Percentiles rank a stretch among this genome's conserved stretches.
These are phyloP conservation scores for Calosoma granatense DNA, from an alignment of 1,140 invertebrate genomes.

Conservation along the genomic window DNA sequence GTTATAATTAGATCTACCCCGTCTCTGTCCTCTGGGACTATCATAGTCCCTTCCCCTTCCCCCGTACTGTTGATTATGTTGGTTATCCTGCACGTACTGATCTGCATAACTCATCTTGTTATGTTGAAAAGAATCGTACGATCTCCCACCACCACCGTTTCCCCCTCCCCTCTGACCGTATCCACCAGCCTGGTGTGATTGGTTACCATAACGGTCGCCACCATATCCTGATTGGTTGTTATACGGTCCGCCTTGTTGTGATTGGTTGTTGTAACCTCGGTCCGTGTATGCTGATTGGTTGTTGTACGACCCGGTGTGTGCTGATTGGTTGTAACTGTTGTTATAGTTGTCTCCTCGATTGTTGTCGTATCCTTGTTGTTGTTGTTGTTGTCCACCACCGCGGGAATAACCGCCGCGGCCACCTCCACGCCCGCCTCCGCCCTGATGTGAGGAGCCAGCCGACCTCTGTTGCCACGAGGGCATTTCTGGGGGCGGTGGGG, in stretches of 20 bases:
- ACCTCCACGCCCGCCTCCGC: constrained; percentile 20
- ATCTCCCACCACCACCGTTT: constrained; percentile 26
- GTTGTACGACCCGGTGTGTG: constrained; percentile 1
- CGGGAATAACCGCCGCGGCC: constrained; percentile 15
- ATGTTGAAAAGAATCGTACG: constrained; percentile 31
- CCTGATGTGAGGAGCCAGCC: constrained; percentile 23
- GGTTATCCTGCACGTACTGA: constrained; percentile 32
- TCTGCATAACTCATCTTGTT: constrained; percentile 29
- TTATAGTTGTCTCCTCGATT: constrained; percentile 19
- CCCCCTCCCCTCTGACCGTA: constrained; percentile 12
- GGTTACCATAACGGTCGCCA: constrained; percentile 21
- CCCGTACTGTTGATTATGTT: constrained; percentile 28
- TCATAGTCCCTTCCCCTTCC: constrained; percentile 30
- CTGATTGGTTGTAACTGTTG: constrained; percentile 14
- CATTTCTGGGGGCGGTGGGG: constrained; percentile 91
- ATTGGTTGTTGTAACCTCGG: constrained; percentile 13
- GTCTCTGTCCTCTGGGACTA: constrained; percentile 25
- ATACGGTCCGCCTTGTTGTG: background rate
- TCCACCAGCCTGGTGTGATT: too few relatives aligned
- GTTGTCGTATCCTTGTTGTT: constrained; percentile 16
- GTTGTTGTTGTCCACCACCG: constrained; percentile 13
- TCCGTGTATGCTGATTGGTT: constrained; percentile 15
- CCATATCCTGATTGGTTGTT: constrained; percentile 9
- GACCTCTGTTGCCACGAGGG: constrained; percentile 73
- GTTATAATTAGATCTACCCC: constrained; percentile 15